Conservation (phyloP, 2,113 vertebrate genomes). For the Pterophyllum scalare region DNA sequence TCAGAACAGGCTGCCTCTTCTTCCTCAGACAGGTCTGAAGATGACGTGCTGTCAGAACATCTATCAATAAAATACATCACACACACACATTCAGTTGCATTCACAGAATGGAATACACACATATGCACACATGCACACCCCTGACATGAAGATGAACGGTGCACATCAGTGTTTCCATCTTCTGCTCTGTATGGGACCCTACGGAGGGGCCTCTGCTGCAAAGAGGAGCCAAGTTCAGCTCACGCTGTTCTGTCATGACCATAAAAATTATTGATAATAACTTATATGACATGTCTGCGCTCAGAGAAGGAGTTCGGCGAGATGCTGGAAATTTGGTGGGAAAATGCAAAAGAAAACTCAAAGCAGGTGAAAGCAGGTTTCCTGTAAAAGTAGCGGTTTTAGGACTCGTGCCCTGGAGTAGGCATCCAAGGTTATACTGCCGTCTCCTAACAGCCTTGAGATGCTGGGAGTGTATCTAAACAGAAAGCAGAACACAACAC, state of each 20-base stretch:
- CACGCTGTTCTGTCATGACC: conserved; percentile 35
- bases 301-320: conserved; percentile 16
- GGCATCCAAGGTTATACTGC: conserved; percentile 6
- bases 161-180: conserved; percentile 58
- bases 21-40: conserved; percentile 55
- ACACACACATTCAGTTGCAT: not conserved
- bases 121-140: conserved; percentile 3
- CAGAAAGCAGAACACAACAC: conserved; percentile 16
- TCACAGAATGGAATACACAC: not conserved
- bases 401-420: not conserved
- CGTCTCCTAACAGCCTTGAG: conserved; percentile 28
- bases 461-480: conserved; percentile 19
- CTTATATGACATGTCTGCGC: conserved; percentile 30
- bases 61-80: conserved; percentile 58
- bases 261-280: conserved; percentile 49
- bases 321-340: conserved; percentile 18
- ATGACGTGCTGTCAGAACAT: conserved; percentile 58
- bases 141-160: conserved; percentile 65
- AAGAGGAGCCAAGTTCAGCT: conserved; percentile 49
- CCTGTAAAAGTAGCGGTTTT: not conserved
- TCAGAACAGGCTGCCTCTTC: conserved; percentile 50
- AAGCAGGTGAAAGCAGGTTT: conserved; percentile 27
- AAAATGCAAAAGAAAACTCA: conserved; percentile 12
- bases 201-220: conserved; percentile 37
- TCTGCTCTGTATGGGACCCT: conserved; percentile 15